Base-by-base conservation (phyloP, 2,113 vertebrate genomes). In the Marmota monax region DNA sequence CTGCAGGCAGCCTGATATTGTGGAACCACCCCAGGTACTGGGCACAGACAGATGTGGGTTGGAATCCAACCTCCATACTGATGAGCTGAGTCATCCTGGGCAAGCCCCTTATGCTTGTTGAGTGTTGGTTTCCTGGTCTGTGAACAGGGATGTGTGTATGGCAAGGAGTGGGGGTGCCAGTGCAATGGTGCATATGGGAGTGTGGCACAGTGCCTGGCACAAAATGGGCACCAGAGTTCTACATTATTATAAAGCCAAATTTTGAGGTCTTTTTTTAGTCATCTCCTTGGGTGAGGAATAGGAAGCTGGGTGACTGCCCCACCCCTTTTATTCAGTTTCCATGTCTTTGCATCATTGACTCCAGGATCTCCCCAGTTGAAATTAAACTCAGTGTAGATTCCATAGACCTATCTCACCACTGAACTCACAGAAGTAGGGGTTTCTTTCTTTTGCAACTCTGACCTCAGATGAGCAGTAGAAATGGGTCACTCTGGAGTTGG, bases 1-100 rank as follows among this genome's bases (percentile, higher is more conserved):
- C 51, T 80, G 32, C 20, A 48, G 51, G 56, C 42, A 93, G 45
- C 56, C 56, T 87, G 82, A 22, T 39, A 16, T 5, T 25, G 6
- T 72, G 27, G 85, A 78, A 65, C 10, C 63, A 58, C n/a, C 58
- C 78, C 82, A 72, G 45, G n/a, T 42, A 85, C 51, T 63, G 77
- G 79, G 48, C 76, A 73, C 29, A n/a, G 94, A 37, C 34, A 91
- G 20, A 39, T 48, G 45, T 76, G 53, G 6, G 9, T 32, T 94
- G 63, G 82, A 88, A 86, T 77, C 45, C 82, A 92, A 69, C n/a
- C 45, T 70, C 91, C 37, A 22, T 63, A 17, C 25, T 32, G 76
- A 84, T 65, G 18, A 67, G 79, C 58, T 78, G 84, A 92, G 72
- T 96, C 94, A 90, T 73, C 34, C 7, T 11, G 23, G 87, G 80